Base-by-base conservation (phyloP, 2,888 invertebrate species). In the Ctenicera cuprea region DNA sequence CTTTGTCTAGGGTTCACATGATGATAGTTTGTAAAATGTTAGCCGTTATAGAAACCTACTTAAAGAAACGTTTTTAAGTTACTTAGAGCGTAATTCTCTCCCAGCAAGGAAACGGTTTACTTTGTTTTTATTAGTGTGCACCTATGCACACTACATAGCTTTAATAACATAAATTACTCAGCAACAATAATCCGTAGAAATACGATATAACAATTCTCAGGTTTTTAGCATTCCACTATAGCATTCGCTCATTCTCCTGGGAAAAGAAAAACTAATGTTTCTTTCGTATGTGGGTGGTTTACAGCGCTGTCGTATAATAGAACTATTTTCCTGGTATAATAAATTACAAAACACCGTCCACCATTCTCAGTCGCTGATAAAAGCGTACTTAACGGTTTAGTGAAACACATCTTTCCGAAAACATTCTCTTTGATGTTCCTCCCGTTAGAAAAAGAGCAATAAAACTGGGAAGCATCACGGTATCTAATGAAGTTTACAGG, bases 231-330 rank as follows among this genome's bases (percentile, higher is more conserved):
- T 67, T 33, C 75, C 75, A 73, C 72, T 75, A 74, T 71, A 65
- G 71, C 73, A 75, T 78, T 73, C 73, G 74, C 70, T 63, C 68
- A 73, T 70, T 67, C 73, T 76, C 69, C 73, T 22, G 73, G 64
- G 48, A 65, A 72, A 71, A 75, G 73, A 78, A 78, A 78, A 70
- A 63, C 63, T 76, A 76, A 54, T 77, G 76, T 77, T 74, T 72
- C 73, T 73, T 76, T 67, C 59, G 69, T 71, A 74, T 70, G 79
- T 79, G 79, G 79, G 79, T 76, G 78, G 78, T 66, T 64, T 71
- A 77, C 76, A 78, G 74, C 74, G 73, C 69, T 64, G 68, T 75
- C 75, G 67, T 77, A 73, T 77, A 78, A 43, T 43, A 74, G 79
- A 76, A 78, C 73, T 64, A 76, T 76, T 76, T 76, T 74, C 76